phyloP scores from a whole-genome alignment of 2,888 invertebrate genomes.

The Meteorus colon region DNA sequence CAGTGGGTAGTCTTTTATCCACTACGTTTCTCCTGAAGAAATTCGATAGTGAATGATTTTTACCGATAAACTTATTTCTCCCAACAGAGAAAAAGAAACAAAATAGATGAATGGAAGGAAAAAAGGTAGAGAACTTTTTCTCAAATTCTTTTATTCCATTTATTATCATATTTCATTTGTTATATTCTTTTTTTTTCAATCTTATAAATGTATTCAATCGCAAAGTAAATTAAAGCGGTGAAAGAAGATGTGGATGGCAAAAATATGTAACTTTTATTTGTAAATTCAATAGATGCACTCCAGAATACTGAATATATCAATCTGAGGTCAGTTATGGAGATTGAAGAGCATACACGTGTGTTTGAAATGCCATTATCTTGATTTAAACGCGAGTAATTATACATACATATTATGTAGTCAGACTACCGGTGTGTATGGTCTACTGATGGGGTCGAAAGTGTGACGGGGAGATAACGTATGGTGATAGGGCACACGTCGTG shows the following conservation, averaged over 20 bases:
- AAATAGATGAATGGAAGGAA: not conserved
- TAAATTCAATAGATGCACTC: conserved; percentile 30
- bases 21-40: conserved; percentile 33
- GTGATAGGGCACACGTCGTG: conserved; percentile 68
- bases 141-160: not conserved
- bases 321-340: conserved; percentile 19
- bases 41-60: conserved; percentile 36
- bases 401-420: not conserved
- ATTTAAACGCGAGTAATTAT: conserved; percentile 7
- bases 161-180: conserved; percentile 14
- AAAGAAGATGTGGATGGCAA: not conserved
- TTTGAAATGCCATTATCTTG: conserved; percentile 26
- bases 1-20: conserved; percentile 36
- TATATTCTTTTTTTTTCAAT: conserved; percentile 1
- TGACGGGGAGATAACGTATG: conserved; percentile 61
- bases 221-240: no score
- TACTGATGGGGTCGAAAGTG: conserved; percentile 30
- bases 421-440: not conserved
- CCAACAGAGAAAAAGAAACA: conserved; percentile 14
- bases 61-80: conserved; percentile 21
- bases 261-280: conserved; percentile 27
- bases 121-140: not conserved
- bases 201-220: no score
- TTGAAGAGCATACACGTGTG: conserved; percentile 35
- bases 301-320: conserved; percentile 30